phyloP scores from a whole-genome alignment of 2,888 invertebrate genomes.

The Escarpia spicata region DNA sequence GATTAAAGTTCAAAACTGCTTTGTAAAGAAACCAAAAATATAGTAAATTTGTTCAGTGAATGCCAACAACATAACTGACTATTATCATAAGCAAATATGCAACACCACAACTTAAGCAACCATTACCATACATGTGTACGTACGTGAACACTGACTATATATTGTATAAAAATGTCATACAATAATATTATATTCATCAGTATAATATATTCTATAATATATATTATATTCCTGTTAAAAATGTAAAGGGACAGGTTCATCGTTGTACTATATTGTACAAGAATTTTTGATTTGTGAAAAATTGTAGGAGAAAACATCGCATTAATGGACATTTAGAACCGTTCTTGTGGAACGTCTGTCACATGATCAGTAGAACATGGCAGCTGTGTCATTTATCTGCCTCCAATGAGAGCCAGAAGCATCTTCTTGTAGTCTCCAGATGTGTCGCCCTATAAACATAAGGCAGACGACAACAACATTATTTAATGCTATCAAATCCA shows the following conservation, averaged over 20 bases:
- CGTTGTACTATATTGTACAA: not conserved
- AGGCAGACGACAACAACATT: not conserved
- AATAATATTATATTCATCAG: not conserved
- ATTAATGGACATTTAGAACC: not conserved
- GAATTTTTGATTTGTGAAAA: not conserved
- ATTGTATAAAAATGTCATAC: not conserved
- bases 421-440: conserved; percentile 60
- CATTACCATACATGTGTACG: not conserved
- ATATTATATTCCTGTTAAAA: not conserved
- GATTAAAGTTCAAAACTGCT: not conserved
- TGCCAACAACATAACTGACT: not conserved
- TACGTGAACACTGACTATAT: not conserved
- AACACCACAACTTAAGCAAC: not conserved
- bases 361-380: not conserved
- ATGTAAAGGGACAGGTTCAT: not conserved
- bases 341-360: not conserved
- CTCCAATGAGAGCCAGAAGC: conserved; percentile 46
- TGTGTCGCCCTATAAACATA: conserved; percentile 55
- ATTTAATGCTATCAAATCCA: too few relatives aligned
- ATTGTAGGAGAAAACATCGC: not conserved
- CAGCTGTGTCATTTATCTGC: conserved; percentile 36
- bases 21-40: not conserved
- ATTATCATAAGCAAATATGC: not conserved
- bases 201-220: not conserved
- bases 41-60: not conserved